Base-by-base conservation (phyloP, 2,888 invertebrate species). In the Lasioglossum oenotherae region DNA sequence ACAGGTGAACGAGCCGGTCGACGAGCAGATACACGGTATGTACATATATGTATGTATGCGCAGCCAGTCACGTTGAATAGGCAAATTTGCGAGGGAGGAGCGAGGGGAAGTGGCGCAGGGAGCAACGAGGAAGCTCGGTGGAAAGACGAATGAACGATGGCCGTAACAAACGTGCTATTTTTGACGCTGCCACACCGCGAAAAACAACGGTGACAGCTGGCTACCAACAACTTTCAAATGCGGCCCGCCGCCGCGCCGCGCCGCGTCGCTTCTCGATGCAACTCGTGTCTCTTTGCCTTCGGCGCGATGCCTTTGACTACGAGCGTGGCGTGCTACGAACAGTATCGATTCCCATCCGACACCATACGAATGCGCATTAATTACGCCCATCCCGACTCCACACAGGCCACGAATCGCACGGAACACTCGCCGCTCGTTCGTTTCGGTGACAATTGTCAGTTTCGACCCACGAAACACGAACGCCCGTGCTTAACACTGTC, bases 1-100 rank as follows among this genome's bases (percentile, higher is more conserved):
- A 94, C 94, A 93, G 94, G 94, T 94, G 94, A 93, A 93, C 91
- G 88, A 93, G 90, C 88, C 83, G 85, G 86, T 87, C 86, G 87
- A 84, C 83, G 71, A 86, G 84, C 85, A 90, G 87, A 88, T 88
- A 90, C 88, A 86, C 89, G 84, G n/a, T 4, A 53, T 23, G 8
- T 8, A 19, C 49, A 19, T 19, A 41, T n/a, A 71, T n/a, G n/a
- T 71, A 69, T 38, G 41, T 57, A 0, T 57, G n/a, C n/a, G 53
- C 69, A 71, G 67, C 79, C 81, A 44, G 73, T 67, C 82, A 53
- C 82, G 84, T 84, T 89, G 89, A 90, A 91, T 89, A 91, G 87
- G 86, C 76, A 89, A 92, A 92, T 92, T 86, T 83, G 78, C 82
- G 44, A 8, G n/a, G 5, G 6, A 12, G 57, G 57, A n/a, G 64